Conservation (phyloP, 2,113 vertebrate species). For the Lepus europaeus region DNA sequence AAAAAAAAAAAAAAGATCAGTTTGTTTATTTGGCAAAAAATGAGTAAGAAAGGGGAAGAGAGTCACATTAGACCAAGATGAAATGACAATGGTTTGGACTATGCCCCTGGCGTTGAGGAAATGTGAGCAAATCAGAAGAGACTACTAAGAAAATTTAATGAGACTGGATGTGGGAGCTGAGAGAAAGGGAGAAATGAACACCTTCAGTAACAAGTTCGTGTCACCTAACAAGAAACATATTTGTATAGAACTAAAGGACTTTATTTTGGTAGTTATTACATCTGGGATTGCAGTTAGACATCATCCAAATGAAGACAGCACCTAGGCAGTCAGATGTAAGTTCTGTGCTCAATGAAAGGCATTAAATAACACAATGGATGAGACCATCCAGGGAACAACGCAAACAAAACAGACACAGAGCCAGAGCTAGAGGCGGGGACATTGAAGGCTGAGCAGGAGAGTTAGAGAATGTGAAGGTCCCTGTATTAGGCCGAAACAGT, state of each 20-base stretch:
- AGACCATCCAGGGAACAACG: not conserved
- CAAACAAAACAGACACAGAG: not conserved
- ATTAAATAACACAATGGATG: not conserved
- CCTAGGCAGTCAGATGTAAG: not conserved
- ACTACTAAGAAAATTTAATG: not conserved
- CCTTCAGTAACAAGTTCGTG: not conserved
- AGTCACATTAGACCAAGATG: not conserved
- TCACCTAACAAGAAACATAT: not conserved
- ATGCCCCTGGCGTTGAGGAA: not conserved
- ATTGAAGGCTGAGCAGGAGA: not conserved
- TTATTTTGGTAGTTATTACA: not conserved
- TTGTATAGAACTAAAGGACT: not conserved
- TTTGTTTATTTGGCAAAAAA: not conserved
- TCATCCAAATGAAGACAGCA: not conserved
- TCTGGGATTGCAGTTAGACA: not conserved
- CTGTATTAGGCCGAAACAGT: not conserved
- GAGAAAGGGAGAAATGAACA: not conserved
- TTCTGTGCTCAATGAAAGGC: not conserved
- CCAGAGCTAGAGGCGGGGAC: not conserved
- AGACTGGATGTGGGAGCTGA: not conserved
- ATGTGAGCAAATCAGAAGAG: fast-evolving
- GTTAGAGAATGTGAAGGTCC: not conserved
- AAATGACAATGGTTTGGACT: not conserved
- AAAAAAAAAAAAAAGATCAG: not conserved
- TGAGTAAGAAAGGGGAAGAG: not conserved